phyloP scores from a whole-genome alignment of 1,140 invertebrate species.

The Pissodes strobi region DNA sequence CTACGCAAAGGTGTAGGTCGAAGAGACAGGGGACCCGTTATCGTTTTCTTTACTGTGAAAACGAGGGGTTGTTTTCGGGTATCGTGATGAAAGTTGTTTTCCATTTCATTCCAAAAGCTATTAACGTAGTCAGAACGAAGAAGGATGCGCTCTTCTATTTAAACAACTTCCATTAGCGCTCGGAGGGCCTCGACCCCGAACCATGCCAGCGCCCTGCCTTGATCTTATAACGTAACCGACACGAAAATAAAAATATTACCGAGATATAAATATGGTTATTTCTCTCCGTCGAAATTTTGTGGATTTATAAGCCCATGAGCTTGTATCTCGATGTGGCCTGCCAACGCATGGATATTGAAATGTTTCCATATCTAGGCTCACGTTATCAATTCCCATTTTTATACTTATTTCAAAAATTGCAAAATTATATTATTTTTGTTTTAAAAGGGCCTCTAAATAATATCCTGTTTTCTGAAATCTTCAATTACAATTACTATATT shows the following conservation, averaged over 20 bases:
- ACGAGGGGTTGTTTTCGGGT: slow-evolving; percentile 38
- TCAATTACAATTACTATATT: no score
- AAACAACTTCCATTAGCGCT: slow-evolving; percentile 5
- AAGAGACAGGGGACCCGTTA: slow-evolving; percentile 28
- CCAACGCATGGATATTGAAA: no score
- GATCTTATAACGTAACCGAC: slow-evolving; percentile 11
- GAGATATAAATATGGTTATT: slow-evolving; percentile 8
- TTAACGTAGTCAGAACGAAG: slow-evolving; percentile 51
- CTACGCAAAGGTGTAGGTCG: slow-evolving; percentile 10
- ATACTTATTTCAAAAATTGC: no score
- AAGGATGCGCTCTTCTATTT: slow-evolving; percentile 46
- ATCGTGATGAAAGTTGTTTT: slow-evolving; percentile 50
- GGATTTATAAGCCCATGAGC: background rate
- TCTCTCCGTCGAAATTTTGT: no score
- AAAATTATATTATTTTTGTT: no score
- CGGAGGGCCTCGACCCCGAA: slow-evolving; percentile 2
- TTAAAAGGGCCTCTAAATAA: no score
- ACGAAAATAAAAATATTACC: slow-evolving; percentile 14
- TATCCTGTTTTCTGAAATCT: no score
- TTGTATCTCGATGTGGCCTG: no score
- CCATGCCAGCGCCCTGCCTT: background rate
- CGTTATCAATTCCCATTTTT: no score
- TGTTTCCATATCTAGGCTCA: no score
- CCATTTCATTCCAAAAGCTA: slow-evolving; percentile 52
- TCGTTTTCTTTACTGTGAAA: slow-evolving; percentile 39